These are phyloP conservation scores for Paracyclopina nana DNA, from an alignment of 1,140 invertebrate species.

Conservation along the genomic window DNA sequence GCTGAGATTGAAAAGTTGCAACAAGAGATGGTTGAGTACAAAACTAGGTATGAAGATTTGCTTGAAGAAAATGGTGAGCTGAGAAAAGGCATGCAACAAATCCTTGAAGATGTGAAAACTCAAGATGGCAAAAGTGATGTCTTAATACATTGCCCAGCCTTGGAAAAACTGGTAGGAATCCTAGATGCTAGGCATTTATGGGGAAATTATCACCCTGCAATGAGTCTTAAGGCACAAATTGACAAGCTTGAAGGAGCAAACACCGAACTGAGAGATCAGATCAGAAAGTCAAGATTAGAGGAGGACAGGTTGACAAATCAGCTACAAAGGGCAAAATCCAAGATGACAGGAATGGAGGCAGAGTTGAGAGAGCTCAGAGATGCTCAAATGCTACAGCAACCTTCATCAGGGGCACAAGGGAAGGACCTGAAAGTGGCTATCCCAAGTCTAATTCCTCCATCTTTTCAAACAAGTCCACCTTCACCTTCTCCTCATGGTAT, in stretches of 20 bases:
- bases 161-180: conserved; percentile 1
- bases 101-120: conserved; percentile 11
- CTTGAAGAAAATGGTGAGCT: conserved; percentile 16
- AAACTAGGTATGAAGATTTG: not conserved
- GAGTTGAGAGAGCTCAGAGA: no score
- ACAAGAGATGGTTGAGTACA: not conserved
- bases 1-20: not conserved
- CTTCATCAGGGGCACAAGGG: no score
- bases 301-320: conserved; percentile 3
- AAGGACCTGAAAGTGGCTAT: no score
- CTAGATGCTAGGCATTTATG: conserved; percentile 10
- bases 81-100: conserved; percentile 6
- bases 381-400: no score
- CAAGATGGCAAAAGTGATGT: conserved; percentile 14
- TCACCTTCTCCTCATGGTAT: no score
- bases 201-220: conserved; percentile 12
- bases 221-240: conserved; percentile 5
- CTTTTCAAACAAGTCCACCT: no score
- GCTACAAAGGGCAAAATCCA: conserved; percentile 3
- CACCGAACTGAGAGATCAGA: conserved; percentile 2
- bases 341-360: not conserved
- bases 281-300: not conserved
- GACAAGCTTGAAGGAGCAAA: conserved; percentile 11
- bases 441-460: no score
- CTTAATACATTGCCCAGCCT: not conserved